These are phyloP conservation scores for Amblyteles armatorius DNA, from an alignment of 2,888 invertebrate genomes.

Conservation along the genomic window DNA sequence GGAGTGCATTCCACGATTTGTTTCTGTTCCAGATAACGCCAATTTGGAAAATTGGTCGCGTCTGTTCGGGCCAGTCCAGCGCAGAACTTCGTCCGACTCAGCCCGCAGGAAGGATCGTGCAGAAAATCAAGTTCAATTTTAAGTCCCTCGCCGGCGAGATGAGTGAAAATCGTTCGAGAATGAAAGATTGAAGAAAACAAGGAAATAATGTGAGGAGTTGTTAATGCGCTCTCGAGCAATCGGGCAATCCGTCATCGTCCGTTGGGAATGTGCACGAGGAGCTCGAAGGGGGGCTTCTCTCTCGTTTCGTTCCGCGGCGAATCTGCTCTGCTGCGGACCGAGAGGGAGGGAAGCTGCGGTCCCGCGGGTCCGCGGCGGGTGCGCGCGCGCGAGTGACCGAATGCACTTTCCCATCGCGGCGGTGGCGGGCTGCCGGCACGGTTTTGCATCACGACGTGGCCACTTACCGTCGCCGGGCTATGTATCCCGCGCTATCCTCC, in stretches of 20 bases:
- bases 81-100: no score
- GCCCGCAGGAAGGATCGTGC: no score
- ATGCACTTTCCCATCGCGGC: conserved; percentile 73
- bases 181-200: conserved; percentile 28
- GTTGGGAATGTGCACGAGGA: not conserved
- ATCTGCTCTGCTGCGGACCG: conserved; percentile 41
- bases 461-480: conserved; percentile 70
- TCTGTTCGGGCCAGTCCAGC: no score
- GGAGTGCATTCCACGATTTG: no score
- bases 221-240: conserved; percentile 44
- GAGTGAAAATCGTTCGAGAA: conserved; percentile 15
- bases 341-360: conserved; percentile 55
- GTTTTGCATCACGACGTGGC: conserved; percentile 73
- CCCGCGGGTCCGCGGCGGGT: not conserved
- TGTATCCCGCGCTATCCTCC: conserved; percentile 23
- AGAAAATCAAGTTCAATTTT: no score
- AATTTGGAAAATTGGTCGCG: no score
- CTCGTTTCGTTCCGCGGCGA: conserved; percentile 46
- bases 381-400: conserved; percentile 70
- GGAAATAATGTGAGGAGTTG: conserved; percentile 32
- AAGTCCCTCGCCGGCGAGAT: not conserved
- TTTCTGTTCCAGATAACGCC: no score
- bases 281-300: conserved; percentile 34
- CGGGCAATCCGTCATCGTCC: conserved; percentile 56
- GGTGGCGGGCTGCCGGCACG: conserved; percentile 66